Percentiles rank a stretch among this genome's conserved stretches.
These are phyloP conservation scores for Mormyrus proboscirostris DNA, from an alignment of 2,797 vertebrate genomes.

Conservation along the genomic window DNA sequence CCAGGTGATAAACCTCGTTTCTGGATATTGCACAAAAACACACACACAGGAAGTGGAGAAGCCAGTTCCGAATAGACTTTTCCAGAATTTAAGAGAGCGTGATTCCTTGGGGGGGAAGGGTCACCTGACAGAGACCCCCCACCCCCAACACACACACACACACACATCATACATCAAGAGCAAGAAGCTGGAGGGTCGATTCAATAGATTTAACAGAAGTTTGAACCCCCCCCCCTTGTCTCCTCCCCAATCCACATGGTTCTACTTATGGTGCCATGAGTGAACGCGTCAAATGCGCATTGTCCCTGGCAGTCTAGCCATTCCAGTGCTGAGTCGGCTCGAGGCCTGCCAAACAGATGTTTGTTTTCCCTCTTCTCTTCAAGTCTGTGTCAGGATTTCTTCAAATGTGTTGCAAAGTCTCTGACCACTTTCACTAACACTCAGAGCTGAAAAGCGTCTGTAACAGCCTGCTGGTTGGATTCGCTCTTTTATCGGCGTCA, in stretches of 20 bases:
- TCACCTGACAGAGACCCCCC: conserved; percentile 17
- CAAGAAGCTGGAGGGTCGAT: background rate
- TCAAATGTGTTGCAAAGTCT: background rate
- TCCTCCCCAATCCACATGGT: background rate
- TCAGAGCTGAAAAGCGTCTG: background rate
- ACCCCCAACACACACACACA: background rate
- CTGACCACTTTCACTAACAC: background rate
- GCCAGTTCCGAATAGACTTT: background rate
- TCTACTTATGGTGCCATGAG: background rate
- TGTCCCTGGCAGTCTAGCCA: background rate
- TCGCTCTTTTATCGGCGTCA: background rate
- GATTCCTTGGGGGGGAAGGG: background rate
- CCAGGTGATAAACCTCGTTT: background rate
- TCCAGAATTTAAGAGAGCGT: background rate
- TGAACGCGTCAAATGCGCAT: background rate
- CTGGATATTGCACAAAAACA: background rate
- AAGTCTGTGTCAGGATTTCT: background rate
- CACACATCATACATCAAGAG: background rate
- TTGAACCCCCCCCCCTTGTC: background rate
- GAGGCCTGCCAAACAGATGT: background rate
- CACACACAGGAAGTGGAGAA: background rate
- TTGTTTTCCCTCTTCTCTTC: background rate
- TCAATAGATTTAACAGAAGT: background rate
- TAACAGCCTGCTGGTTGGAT: background rate
- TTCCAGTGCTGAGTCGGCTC: background rate